Conservation (phyloP, 1,140 invertebrate genomes). For the Drosophila erecta region DNA sequence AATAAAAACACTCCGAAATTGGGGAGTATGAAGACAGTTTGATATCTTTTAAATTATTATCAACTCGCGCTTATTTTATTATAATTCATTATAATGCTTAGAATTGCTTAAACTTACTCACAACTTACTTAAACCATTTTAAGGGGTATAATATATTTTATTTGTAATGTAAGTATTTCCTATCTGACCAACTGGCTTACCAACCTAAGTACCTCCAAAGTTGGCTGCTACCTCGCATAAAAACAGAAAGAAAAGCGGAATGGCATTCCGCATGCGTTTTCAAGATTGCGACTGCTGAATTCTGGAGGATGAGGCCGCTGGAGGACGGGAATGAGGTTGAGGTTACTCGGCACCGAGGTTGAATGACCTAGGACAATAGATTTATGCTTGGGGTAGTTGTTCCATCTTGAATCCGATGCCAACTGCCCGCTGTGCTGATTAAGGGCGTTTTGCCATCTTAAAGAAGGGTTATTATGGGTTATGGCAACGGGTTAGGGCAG, state of each 20-base stretch:
- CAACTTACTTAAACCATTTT: too few species aligned
- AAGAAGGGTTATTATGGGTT: conserved; percentile 68
- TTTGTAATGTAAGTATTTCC: too few species aligned
- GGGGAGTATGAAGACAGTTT: background rate
- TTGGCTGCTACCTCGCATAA: background rate
- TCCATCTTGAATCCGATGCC: conserved; percentile 37
- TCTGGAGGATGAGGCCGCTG: conserved; percentile 31
- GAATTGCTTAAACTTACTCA: too few species aligned
- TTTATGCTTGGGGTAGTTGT: conserved; percentile 79
- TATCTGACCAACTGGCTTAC: too few species aligned
- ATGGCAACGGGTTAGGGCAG: background rate
- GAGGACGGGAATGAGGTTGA: conserved; percentile 46
- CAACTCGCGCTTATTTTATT: background rate
- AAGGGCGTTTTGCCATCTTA: conserved; percentile 74
- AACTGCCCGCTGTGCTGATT: conserved; percentile 77
- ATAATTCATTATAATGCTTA: background rate
- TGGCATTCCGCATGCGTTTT: conserved; percentile 71
- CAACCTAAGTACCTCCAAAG: background rate
- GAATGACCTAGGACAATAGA: conserved; percentile 83
- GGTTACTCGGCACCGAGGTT: conserved; percentile 57
- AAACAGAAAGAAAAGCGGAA: conserved; percentile 58
- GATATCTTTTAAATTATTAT: background rate
- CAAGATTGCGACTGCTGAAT: conserved; percentile 44
- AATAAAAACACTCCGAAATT: conserved; percentile 25
- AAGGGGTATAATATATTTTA: too few species aligned